Evolutionary conservation across 1,140 invertebrate genomes (phyloP).

Genomic region (Neodiprion pinetum): DNA sequence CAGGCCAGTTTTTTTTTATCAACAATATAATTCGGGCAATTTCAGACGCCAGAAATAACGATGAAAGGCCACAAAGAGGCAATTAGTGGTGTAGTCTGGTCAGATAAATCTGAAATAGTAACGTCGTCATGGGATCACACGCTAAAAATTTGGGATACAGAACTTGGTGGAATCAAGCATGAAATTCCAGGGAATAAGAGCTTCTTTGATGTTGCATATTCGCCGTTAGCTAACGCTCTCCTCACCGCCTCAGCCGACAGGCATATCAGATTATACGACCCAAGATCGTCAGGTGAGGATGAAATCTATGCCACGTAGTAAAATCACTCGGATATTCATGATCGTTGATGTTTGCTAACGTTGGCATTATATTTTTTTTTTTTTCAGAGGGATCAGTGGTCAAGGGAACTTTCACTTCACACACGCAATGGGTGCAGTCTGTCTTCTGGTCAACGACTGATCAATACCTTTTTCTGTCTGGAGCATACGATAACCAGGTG

Average conservation of each 20-base stretch:
- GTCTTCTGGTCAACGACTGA: conserved; percentile 89
- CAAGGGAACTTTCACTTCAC: conserved; percentile 88
- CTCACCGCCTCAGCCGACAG: conserved; percentile 90
- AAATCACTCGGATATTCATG: conserved; percentile 8
- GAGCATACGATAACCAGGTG: conserved; percentile 87
- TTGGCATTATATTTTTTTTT: conserved; percentile 21
- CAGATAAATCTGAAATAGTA: conserved; percentile 75
- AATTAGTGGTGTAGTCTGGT: conserved; percentile 86
- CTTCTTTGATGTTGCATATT: conserved; percentile 88
- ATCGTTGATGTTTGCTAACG: conserved; percentile 13
- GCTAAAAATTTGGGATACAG: conserved; percentile 92
- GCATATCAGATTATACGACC: conserved; percentile 90
- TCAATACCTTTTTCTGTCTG: conserved; percentile 90
- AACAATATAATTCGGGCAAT: conserved; percentile 31
- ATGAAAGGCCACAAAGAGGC: conserved; percentile 92
- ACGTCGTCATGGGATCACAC: conserved; percentile 97
- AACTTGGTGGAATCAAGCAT: conserved; percentile 80
- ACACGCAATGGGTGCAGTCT: conserved; percentile 89
- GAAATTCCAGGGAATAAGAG: conserved; percentile 90
- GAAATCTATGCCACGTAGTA: background rate
- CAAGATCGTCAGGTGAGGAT: conserved; percentile 78
- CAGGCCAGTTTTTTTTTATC: conserved; percentile 2
- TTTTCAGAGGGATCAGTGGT: conserved; percentile 83
- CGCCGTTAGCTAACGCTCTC: conserved; percentile 74
- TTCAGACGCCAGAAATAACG: conserved; percentile 84